Evolutionary conservation across 2,888 invertebrate genomes (phyloP).

Genomic region (Marasmarcha lunaedactyla): DNA sequence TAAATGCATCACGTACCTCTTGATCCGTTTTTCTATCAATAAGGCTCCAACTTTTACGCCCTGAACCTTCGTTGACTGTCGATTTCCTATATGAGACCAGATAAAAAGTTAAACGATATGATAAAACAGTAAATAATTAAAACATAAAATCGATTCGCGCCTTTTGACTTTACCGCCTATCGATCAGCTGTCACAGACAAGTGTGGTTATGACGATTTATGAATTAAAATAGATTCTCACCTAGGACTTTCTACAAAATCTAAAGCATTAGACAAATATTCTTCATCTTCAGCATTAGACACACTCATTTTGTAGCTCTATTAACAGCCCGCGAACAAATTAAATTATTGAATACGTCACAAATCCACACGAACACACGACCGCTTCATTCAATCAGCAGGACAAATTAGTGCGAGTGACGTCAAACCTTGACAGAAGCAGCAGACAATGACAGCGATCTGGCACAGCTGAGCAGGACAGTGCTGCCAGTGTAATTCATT

Average conservation of each 20-base stretch:
- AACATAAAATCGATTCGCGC: slow-evolving; percentile 34
- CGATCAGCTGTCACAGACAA: slow-evolving; percentile 57
- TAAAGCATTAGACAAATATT: slow-evolving; percentile 20
- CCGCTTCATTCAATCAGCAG: too few relatives aligned
- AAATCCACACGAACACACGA: too few relatives aligned
- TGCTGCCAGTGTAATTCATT: too few relatives aligned
- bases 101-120: slow-evolving; percentile 12
- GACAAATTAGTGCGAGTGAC: too few relatives aligned
- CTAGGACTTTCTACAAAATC: slow-evolving; percentile 42
- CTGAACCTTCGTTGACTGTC: slow-evolving; percentile 33
- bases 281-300: slow-evolving; percentile 31
- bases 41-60: slow-evolving; percentile 56
- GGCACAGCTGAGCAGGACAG: too few relatives aligned
- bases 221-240: slow-evolving; percentile 26
- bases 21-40: slow-evolving; percentile 54
- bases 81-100: slow-evolving; percentile 48
- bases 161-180: slow-evolving; percentile 57
- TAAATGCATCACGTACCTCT: slow-evolving; percentile 33
- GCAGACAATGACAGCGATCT: too few relatives aligned
- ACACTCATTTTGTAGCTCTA: slow-evolving; percentile 43
- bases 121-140: neutral
- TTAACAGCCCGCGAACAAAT: too few relatives aligned
- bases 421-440: too few relatives aligned
- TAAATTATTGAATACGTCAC: too few relatives aligned
- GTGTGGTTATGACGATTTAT: slow-evolving; percentile 19